A percentile compares a stretch with the other conserved stretches of the same genome.
Evolutionary conservation across 2,797 vertebrate species (phyloP).

Genomic region (Garrulus glandarius): DNA sequence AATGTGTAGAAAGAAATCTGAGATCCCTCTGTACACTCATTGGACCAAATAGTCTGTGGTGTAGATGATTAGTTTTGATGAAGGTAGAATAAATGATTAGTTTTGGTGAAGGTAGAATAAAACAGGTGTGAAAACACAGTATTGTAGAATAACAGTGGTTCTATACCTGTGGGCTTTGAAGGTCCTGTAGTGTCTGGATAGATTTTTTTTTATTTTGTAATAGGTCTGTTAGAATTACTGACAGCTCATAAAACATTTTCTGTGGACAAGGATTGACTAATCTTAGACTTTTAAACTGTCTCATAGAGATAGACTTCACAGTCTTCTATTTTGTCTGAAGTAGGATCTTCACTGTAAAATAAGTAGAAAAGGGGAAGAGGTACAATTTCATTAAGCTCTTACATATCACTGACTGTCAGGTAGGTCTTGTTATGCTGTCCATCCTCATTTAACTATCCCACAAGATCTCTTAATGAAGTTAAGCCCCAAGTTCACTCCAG

Average conservation of each 20-base stretch:
- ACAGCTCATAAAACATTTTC: background rate
- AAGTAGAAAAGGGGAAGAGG: conserved; percentile 60
- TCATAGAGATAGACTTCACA: background rate
- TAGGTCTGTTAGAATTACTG: background rate
- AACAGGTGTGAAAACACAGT: background rate
- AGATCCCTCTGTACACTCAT: background rate
- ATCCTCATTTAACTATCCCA: conserved; percentile 89
- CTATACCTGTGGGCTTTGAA: background rate
- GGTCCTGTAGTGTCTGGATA: background rate
- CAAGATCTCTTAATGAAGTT: conserved; percentile 99
- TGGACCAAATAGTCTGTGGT: background rate
- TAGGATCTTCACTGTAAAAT: conserved; percentile 47
- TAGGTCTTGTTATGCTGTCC: conserved; percentile 85
- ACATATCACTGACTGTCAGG: conserved; percentile 78
- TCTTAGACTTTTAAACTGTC: background rate
- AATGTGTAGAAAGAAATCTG: background rate
- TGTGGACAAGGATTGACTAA: background rate
- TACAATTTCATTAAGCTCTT: conserved; percentile 67
- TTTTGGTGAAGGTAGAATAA: background rate
- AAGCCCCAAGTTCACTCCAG: conserved; percentile 91
- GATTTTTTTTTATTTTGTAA: background rate
- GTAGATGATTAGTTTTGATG: background rate
- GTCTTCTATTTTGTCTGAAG: conserved; percentile 30
- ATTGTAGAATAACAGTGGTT: background rate
- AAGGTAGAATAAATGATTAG: background rate